These are phyloP conservation scores for Nothura maculosa DNA, from an alignment of 2,797 vertebrate species.

Conservation along the genomic window DNA sequence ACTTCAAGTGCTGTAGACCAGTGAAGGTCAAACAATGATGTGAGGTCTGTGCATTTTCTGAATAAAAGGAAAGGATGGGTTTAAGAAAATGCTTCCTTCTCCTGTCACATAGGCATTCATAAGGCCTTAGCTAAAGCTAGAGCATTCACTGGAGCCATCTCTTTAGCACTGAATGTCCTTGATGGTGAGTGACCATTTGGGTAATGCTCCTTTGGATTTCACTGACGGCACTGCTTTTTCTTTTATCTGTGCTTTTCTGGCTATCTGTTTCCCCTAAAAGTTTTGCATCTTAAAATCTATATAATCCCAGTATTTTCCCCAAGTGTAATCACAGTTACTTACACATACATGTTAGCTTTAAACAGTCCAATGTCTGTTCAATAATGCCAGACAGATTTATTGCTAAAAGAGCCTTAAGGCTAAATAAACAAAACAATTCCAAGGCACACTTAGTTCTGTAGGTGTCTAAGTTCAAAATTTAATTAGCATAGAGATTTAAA, in stretches of 20 bases:
- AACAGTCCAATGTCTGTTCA: not conserved
- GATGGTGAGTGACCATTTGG: not conserved
- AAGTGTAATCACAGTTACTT: not conserved
- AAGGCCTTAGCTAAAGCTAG: not conserved
- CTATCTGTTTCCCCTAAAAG: not conserved
- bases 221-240: not conserved
- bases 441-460: not conserved
- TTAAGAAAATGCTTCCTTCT: not conserved
- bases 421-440: not conserved
- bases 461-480: not conserved
- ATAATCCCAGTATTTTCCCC: not conserved
- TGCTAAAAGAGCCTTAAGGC: not conserved
- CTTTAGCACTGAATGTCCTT: not conserved
- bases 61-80: not conserved
- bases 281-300: not conserved
- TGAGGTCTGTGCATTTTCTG: conserved; percentile 24
- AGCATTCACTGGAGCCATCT: not conserved
- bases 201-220: not conserved
- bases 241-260: not conserved
- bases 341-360: not conserved
- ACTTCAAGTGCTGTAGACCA: conserved; percentile 48
- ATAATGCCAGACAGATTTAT: not conserved
- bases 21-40: not conserved
- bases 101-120: not conserved
- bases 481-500: not conserved